Evolutionary conservation across 2,797 vertebrate genomes (phyloP).

Genomic region (Cuniculus paca): DNA sequence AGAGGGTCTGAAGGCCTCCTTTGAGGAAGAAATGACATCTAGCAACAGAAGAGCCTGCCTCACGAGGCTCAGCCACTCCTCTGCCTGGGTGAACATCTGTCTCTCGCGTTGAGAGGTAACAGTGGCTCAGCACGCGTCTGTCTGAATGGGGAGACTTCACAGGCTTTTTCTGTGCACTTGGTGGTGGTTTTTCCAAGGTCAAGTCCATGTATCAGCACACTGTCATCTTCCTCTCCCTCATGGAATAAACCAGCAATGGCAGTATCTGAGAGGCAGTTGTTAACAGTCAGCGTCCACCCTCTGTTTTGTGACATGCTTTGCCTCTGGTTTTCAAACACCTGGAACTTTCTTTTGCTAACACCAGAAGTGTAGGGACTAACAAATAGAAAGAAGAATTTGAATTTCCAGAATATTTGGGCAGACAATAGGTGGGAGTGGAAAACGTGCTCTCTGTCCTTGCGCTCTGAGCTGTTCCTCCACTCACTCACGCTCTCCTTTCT

Average conservation of each 20-base stretch:
- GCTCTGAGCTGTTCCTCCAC: not conserved
- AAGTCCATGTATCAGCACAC: slow-evolving; percentile 4
- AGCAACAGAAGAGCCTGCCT: fast-evolving
- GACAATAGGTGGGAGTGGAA: not conserved
- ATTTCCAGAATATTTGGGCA: slow-evolving; percentile 25
- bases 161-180: not conserved
- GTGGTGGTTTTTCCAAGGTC: slow-evolving; percentile 46
- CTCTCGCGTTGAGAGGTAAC: not conserved
- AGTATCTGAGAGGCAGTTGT: slow-evolving; percentile 35
- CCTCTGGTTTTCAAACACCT: slow-evolving; percentile 31
- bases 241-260: not conserved
- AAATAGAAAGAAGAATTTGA: slow-evolving; percentile 63
- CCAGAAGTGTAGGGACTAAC: slow-evolving; percentile 26
- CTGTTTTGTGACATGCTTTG: slow-evolving; percentile 24
- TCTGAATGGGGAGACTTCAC: not conserved
- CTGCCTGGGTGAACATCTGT: not conserved
- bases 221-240: slow-evolving; percentile 53
- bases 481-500: not conserved
- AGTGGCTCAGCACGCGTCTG: not conserved
- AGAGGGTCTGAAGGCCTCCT: slow-evolving; percentile 10
- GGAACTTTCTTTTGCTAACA: slow-evolving; percentile 62
- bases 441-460: not conserved
- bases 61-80: not conserved
- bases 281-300: not conserved
- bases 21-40: not conserved